Conservation (phyloP, 2,888 invertebrate genomes). For the Craniophora ligustri region DNA sequence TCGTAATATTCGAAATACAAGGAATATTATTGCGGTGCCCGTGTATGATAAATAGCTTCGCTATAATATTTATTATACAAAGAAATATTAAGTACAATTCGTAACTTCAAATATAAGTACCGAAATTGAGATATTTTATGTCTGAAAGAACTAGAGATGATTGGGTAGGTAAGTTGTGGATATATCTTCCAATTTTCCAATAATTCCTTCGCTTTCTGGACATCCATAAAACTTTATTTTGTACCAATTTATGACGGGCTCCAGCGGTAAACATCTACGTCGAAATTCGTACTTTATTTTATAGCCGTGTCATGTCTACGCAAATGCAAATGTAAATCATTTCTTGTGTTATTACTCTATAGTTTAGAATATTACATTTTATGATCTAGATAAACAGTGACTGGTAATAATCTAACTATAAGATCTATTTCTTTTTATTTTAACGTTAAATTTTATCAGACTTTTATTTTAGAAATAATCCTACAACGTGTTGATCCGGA, state of each 20-base stretch:
- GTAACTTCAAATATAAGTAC: no score
- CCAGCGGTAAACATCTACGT: conserved; percentile 42
- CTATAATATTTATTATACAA: no score
- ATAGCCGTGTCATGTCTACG: conserved; percentile 37
- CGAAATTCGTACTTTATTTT: conserved; percentile 36
- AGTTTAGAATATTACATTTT: conserved; percentile 35
- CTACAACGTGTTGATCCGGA: conserved; percentile 24
- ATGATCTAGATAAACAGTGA: conserved; percentile 25
- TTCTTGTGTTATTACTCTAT: conserved; percentile 36
- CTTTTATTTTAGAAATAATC: conserved; percentile 9
- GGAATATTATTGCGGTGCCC: no score
- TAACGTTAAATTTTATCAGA: no score
- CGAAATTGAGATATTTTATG: no score
- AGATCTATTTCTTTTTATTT: conserved; percentile 13
- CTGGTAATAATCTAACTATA: conserved; percentile 19
- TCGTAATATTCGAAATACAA: no score
- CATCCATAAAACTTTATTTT: conserved; percentile 47
- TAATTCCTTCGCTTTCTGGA: conserved; percentile 16
- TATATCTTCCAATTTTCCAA: conserved; percentile 8
- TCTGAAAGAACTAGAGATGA: conserved; percentile 14
- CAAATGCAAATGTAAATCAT: conserved; percentile 38
- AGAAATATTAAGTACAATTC: no score
- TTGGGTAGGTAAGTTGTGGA: no score
- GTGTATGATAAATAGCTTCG: no score
- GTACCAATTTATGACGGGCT: conserved; percentile 40